A percentile compares a stretch with the other conserved stretches of the same genome.
phyloP scores from a whole-genome alignment of 2,113 vertebrate genomes.

The Ranitomeya imitator region DNA sequence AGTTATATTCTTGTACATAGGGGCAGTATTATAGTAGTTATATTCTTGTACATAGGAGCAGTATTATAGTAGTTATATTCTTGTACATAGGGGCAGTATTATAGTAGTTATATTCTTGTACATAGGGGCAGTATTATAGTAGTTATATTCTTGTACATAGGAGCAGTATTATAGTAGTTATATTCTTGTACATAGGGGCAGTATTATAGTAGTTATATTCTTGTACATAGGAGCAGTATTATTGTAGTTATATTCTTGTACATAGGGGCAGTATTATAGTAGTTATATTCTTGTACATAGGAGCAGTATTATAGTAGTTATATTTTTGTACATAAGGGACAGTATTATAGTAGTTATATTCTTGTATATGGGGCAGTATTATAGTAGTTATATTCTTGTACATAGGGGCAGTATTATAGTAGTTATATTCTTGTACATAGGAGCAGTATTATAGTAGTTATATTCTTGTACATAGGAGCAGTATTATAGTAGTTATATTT shows the following conservation, averaged over 20 bases:
- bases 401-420: slow-evolving; percentile 39
- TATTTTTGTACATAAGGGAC: background rate
- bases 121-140: background rate
- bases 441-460: too few relatives aligned
- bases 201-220: slow-evolving; percentile 20
- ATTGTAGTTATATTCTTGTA: background rate
- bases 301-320: too few relatives aligned
- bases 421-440: too few relatives aligned
- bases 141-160: background rate
- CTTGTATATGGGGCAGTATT: background rate
- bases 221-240: slow-evolving; percentile 4
- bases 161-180: background rate
- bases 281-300: too few relatives aligned
- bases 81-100: slow-evolving; percentile 38
- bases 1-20: slow-evolving; percentile 41
- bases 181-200: background rate
- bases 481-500: too few relatives aligned
- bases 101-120: background rate
- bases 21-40: too few relatives aligned
- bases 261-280: background rate
- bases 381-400: background rate
- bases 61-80: background rate
- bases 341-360: background rate
- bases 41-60: background rate
- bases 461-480: too few relatives aligned